A percentile compares a stretch with the other conserved stretches of the same genome.
Evolutionary conservation across 2,113 vertebrate genomes (phyloP).

Genomic region (Tychaedon coryphoeus): DNA sequence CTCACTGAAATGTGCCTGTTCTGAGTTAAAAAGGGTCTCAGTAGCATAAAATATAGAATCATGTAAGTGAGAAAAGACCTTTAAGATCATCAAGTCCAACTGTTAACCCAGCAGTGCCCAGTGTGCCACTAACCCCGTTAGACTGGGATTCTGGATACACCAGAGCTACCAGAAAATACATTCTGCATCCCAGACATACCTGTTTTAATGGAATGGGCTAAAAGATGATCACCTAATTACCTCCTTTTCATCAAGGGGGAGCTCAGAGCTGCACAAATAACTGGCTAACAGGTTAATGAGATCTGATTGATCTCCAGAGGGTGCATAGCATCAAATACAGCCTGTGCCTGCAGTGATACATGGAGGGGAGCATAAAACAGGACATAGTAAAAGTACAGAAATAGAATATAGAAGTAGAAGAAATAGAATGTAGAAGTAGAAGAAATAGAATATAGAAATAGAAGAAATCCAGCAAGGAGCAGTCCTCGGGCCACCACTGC

Average conservation of each 20-base stretch:
- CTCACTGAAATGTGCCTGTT: background rate
- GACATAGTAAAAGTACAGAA: background rate
- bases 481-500: background rate
- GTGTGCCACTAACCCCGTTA: background rate
- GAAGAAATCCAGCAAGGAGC: background rate
- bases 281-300: conserved; percentile 12
- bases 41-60: background rate
- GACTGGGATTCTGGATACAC: background rate
- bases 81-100: background rate
- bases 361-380: background rate
- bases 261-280: background rate
- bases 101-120: background rate
- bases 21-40: background rate
- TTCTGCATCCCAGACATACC: background rate
- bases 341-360: rapidly evolving
- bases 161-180: background rate
- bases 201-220: background rate
- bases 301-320: background rate
- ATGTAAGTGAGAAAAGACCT: background rate
- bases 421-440: background rate
- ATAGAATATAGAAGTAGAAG: too few species aligned
- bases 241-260: background rate
- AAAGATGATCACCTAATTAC: background rate
- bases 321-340: background rate
- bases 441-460: too few species aligned